phyloP scores from a whole-genome alignment of 2,888 invertebrate species.

The Chirona hameri region DNA sequence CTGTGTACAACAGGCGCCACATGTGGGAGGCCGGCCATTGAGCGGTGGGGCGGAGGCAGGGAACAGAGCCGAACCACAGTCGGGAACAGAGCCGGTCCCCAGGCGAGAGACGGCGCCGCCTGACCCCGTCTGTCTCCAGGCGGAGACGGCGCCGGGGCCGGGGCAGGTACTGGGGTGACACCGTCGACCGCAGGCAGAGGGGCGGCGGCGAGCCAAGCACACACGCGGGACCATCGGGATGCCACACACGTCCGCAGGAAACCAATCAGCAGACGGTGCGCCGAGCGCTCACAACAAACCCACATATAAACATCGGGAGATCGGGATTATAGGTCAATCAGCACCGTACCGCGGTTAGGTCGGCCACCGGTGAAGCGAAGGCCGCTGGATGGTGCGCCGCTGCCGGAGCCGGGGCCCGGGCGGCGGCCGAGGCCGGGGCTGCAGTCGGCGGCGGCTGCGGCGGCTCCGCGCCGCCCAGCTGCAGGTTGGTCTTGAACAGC shows the following conservation, averaged over 20 bases:
- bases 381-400: neutral
- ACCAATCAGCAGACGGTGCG: too few species aligned
- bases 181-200: too few species aligned
- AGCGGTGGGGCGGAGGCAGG: neutral
- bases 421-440: neutral
- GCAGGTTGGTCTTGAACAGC: slow-evolving; percentile 13
- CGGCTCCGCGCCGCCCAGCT: neutral
- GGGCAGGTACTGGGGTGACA: neutral
- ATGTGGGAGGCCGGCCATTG: too few species aligned
- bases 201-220: too few species aligned
- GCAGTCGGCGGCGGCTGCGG: neutral
- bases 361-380: neutral
- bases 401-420: neutral
- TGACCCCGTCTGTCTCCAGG: neutral
- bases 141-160: neutral
- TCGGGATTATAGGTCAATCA: too few species aligned
- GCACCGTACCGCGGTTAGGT: too few species aligned
- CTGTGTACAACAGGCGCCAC: too few species aligned
- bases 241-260: too few species aligned
- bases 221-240: too few species aligned
- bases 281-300: too few species aligned
- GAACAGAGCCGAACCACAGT: neutral
- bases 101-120: neutral
- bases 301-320: too few species aligned
- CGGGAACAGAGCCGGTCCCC: neutral